Base-by-base conservation (phyloP, 92 coral and sea anemone genomes). In the Zoanthus solanderi region DNA sequence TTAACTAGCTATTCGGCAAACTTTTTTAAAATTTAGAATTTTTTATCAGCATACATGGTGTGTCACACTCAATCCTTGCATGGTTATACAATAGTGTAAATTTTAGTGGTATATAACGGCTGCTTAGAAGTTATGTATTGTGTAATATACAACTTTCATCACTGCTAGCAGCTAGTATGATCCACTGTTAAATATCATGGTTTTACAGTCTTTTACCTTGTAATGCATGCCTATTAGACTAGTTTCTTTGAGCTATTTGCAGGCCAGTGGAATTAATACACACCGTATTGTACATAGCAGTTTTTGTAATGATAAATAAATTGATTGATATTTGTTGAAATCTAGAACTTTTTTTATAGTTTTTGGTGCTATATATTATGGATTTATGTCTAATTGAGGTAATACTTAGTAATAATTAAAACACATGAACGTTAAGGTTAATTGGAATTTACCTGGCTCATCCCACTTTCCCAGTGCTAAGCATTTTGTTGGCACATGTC, bases 401-500 rank as follows among this genome's bases (percentile, higher is more conserved):
- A 56, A 56, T 12, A 56, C 61, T 56, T 56, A 0, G 3, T 56
- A 56, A 56, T 0, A 56, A 0, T 12, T 56, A 56, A 56, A 15
- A 56, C 17, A 56, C 3, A 17, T 56, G 61, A 56, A 7, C 61
- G 9, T 56, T 56, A 56, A 12, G 15, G 15, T 56, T 11, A 56
- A 56, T 56, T 56, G 61, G 61, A 56, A 56, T 46, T 16, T 63
- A 86, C 84, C 89, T 76, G 89, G 89, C 1, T 77, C 73, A 86
- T 86, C 89, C 89, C 89, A 86, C 65, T 76, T 76, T 60, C 84
- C 84, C 14, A 77, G 18, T 16, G 89, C 83, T 15, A 86, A 9
- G 61, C 89, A 86, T 6, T 86, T 86, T 72, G 84, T 77, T 29
- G 89, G 84, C 56, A 86, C 71, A 65, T 86, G 89, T 13, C 89